These are phyloP conservation scores for Equus quagga DNA, from an alignment of 2,113 vertebrate species.

Conservation along the genomic window DNA sequence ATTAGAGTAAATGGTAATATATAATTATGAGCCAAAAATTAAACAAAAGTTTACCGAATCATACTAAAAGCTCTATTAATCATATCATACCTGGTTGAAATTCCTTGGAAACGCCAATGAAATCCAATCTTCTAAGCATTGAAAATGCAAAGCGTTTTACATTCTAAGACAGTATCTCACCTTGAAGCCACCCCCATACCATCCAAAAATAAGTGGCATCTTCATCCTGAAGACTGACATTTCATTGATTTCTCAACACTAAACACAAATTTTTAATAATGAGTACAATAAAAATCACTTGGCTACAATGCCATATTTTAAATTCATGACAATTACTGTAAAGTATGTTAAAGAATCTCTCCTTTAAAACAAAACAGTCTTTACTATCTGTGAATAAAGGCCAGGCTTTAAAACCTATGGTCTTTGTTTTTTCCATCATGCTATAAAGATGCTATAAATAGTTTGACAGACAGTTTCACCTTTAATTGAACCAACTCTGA, in stretches of 20 bases:
- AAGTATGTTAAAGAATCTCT: background rate
- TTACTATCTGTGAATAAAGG: constrained; percentile 56
- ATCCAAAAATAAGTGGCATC: constrained; percentile 26
- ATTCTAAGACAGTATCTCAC: background rate
- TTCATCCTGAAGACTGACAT: constrained; percentile 28
- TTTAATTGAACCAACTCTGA: constrained; percentile 76
- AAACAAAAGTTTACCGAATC: background rate
- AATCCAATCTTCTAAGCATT: constrained; percentile 15
- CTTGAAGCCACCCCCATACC: background rate
- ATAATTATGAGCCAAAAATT: background rate
- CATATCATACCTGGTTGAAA: background rate
- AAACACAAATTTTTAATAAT: constrained; percentile 16
- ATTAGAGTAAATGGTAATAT: background rate
- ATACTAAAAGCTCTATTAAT: background rate
- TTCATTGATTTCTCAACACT: constrained; percentile 57
- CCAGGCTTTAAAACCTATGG: constrained; percentile 48
- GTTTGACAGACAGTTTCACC: constrained; percentile 76
- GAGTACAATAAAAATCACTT: background rate
- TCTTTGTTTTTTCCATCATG: constrained; percentile 61
- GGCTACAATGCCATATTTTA: constrained; percentile 43
- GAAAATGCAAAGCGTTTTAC: constrained; percentile 5
- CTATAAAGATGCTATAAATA: constrained; percentile 79
- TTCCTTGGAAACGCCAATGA: background rate
- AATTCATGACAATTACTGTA: background rate
- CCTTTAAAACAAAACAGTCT: constrained; percentile 55